Conservation (phyloP, 1,140 invertebrate species). For the Aleiodes sp. region DNA sequence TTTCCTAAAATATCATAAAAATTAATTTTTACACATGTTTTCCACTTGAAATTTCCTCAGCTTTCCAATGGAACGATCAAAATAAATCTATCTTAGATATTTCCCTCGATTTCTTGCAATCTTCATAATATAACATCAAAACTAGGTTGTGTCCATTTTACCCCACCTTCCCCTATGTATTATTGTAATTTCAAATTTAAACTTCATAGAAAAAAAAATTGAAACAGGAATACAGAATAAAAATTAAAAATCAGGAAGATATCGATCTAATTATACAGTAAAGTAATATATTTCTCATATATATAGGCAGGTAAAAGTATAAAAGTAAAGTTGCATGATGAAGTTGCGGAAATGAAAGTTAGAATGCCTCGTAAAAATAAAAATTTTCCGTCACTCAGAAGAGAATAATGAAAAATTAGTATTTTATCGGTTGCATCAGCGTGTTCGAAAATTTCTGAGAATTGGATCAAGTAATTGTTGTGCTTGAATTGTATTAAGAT, state of each 20-base stretch:
- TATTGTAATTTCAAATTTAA: too few species aligned
- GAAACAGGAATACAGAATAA: too few species aligned
- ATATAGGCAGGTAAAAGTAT: too few species aligned
- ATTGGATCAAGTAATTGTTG: not conserved
- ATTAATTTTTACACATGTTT: too few species aligned
- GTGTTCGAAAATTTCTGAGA: not conserved
- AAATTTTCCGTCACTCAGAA: not conserved
- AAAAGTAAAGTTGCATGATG: slow-evolving; percentile 10
- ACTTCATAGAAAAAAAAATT: not conserved
- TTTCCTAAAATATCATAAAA: too few species aligned
- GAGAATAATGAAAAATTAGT: not conserved
- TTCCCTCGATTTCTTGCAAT: too few species aligned
- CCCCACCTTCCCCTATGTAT: too few species aligned
- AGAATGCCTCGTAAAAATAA: not conserved
- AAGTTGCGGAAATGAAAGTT: slow-evolving; percentile 16
- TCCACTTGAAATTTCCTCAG: too few species aligned
- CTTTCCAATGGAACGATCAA: too few species aligned
- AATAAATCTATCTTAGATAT: too few species aligned
- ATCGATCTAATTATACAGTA: not conserved
- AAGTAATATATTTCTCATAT: not conserved
- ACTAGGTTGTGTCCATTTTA: too few species aligned
- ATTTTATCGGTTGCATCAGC: not conserved
- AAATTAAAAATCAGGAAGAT: not conserved
- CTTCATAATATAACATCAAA: too few species aligned
- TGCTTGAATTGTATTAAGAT: not conserved